Base-by-base conservation (phyloP, 1,140 invertebrate species). In the Pristionchus pacificus region DNA sequence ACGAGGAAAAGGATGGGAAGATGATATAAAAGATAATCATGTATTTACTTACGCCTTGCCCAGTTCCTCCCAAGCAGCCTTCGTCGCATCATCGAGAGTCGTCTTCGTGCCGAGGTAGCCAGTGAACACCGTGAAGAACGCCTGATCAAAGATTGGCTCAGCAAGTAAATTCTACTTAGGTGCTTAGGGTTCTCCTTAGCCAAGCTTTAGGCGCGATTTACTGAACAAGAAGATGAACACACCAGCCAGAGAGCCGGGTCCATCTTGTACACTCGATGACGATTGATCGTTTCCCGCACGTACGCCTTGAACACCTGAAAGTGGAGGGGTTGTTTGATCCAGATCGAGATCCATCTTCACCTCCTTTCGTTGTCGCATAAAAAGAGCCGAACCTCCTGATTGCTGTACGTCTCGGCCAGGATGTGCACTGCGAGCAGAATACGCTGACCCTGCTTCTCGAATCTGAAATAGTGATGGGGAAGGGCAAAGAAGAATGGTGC, bases 261-360 rank as follows among this genome's bases (percentile, higher is more conserved):
- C 77, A 78, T 79, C 58, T 78, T 78, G 77, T 65, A 78, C 19
- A 59, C 28, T 15, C 72, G 68, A 60, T 78, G 77, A 38, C 75
- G 65, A 60, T 77, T 74, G 55, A 78, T 60, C 13, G 64, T 71
- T 58, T 78, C 77, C 14, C 74, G 77, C 2, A 65, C 77, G 58
- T 79, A 78, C 2, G 74, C 77, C 25, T 71, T 69, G 74, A 78
- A 79, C 1, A 72, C 67, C n/a, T n/a, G n/a, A n/a, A n/a, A n/a
- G n/a, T n/a, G n/a, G n/a, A n/a, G n/a, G n/a, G n/a, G n/a, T n/a
- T n/a, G n/a, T n/a, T n/a, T n/a, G n/a, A n/a, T n/a, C n/a, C n/a
- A n/a, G n/a, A n/a, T n/a, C n/a, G n/a, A n/a, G n/a, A n/a, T n/a
- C n/a, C n/a, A n/a, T n/a, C n/a, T n/a, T n/a, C n/a, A n/a, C n/a